Base-by-base conservation (phyloP, 2,113 vertebrate species). In the Motacilla tschutschensis region DNA sequence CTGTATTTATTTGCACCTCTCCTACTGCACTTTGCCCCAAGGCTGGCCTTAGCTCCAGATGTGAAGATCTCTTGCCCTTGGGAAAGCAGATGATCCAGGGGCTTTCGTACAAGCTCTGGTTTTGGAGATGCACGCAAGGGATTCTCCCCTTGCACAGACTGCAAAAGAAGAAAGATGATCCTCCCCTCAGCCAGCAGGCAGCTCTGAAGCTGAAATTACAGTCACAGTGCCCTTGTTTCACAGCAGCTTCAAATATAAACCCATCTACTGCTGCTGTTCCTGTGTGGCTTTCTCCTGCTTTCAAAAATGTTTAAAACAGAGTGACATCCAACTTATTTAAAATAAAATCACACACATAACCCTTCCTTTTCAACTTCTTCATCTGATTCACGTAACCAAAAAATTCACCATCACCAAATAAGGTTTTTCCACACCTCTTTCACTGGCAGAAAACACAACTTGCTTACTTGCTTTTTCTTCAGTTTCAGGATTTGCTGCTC, bases 401-500 rank as follows among this genome's bases (percentile, higher is more conserved):
- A 75, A n/a, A 20, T 26, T 55, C 53, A 36, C 41, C 54, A 54
- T 4, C 55, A 47, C 16, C 25, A 57, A 18, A 22, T 10, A 26
- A 60, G 38, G 62, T 5, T 64, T 74, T 38, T 24, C 54, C 83
- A 80, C 70, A 67, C 43, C 36, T 60, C 28, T 63, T 71, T 17
- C 70, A 36, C 18, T 29, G 46, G 43, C 51, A 87, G 74, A 29
- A 18, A 82, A 65, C 41, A 53, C 41, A 6, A 74, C 33, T 33
- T 35, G 73, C 95, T 91, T 95, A 99, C 99, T 98, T 99, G 99
- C 81, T 99, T 99, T 95, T 99, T 99, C 97, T 99, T 99, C 91
- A 99, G 94, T 82, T 99, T 99, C 87, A 98, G 98, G 95, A 99
- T 99, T 96, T 99, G 99, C 92, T 99, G 99, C 85, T 99, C 99